Evolutionary conservation across 2,113 vertebrate genomes (phyloP), one percentile per base, ranked within the genome.

Genomic region (Phoxinus phoxinus): DNA sequence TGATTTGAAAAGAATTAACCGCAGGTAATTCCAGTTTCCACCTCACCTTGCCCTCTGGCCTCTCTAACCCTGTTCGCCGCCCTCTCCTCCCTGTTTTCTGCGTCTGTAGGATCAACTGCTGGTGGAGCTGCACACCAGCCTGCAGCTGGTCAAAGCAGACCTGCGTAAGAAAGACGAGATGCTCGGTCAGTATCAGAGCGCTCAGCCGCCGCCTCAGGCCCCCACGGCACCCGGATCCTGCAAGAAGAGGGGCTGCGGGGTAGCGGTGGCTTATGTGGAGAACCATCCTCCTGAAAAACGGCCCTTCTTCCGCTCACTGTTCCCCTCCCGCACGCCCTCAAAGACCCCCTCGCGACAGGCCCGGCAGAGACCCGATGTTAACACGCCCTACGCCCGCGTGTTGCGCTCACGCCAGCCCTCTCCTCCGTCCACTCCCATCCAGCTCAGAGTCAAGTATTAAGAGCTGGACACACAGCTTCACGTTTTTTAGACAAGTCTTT

Each of bases 111-210:
- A 96, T 91, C 97, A 98, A 91, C 96, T 97, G 19, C 89, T 99
- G 89, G 94, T 95, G 91, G 97, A 99, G 90, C 95, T 99, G 35
- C 98, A 98, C 90, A 98, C 97, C 30, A 95, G 95, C 87, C 94
- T 99, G 94, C 91, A 93, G 87, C 92, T 99, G 83, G 95, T 99
- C 35, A 98, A 97, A 91, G 93, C 97, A 35, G 97, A 98, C 84
- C 91, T 99, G 79, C 93, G 94, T 86, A 96, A 94, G 87, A 98
- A 97, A 89, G 96, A 93, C 0, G 92, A 96, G 61, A 94, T 94
- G 80, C 95, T 96, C 15, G 93, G 95, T 0, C 95, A 96, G 84
- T 80, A 74, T 1, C 89, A 90, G 77, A 15, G 15, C 21, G 59
- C 84, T 9, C 95, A 95, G 86, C 94, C 94, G 86, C 94, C 94